Evolutionary conservation across 2,113 vertebrate species (phyloP), one percentile per base, ranked within the genome.

Genomic region (Salvelinus fontinalis): DNA sequence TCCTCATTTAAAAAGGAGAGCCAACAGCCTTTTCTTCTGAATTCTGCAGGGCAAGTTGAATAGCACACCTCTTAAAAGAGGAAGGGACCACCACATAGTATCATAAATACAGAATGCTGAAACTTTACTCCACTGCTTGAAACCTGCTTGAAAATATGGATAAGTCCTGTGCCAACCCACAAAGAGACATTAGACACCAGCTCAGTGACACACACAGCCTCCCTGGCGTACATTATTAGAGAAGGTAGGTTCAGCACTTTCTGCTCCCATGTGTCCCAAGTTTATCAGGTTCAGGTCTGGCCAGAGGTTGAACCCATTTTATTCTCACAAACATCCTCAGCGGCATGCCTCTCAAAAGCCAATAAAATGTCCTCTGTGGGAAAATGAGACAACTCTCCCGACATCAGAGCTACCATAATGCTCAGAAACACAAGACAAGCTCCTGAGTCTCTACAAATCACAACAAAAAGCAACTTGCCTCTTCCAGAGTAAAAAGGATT

Each of bases 1-100:
- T 62, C 59, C 59, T 62, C 59, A 62, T 62, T 62, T 62, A 24
- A 62, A 62, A 39, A 22, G n/a, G 59, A 24, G 59, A 62, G n/a
- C 59, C n/a, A 60, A 20, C 2, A 20, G 5, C 16, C 20, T 60
- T 62, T 60, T 62, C 2, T 9, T 24, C 5, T 57, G 54, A 14
- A 62, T 62, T 62, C n/a, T 9, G n/a, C 51, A 62, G 59, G 59
- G 59, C 59, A 62, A 22, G 59, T 22, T 62, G 59, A 16, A 62
- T 22, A 62, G 13, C n/a, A 22, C 59, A 62, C 1, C 18, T 62
- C 59, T 62, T 62, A 2, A 54, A 62, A 62, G 13, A 62, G 59
- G 59, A 22, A 22, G 18, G 59, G n/a, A 62, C 20, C 59, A n/a
- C 5, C 59, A 22, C 59, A 62, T 8, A 24, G 59, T 22, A 8